Percentiles rank a stretch among this genome's conserved stretches.
These are phyloP conservation scores for Hofmannophila pseudospretella DNA, from an alignment of 2,888 invertebrate species.

Conservation along the genomic window DNA sequence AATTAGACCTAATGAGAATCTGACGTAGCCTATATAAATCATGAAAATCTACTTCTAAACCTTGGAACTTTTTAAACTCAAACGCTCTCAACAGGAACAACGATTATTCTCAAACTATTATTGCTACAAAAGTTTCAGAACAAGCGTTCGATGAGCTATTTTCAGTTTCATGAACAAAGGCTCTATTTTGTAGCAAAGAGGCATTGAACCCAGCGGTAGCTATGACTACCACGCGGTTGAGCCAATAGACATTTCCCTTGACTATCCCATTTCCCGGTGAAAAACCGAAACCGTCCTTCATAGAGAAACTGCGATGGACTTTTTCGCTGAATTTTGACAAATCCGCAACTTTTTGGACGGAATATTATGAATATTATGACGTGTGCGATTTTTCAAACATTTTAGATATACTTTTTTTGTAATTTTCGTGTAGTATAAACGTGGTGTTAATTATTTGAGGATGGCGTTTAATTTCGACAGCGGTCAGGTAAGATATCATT, in stretches of 20 bases:
- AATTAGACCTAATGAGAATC: too few species aligned
- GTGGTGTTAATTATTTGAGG: slow-evolving; percentile 18
- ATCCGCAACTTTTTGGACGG: slow-evolving; percentile 25
- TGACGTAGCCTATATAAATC: too few species aligned
- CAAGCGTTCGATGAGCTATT: neutral
- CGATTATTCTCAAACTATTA: too few species aligned
- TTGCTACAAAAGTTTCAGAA: too few species aligned
- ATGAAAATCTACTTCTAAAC: too few species aligned
- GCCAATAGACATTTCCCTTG: slow-evolving; percentile 54
- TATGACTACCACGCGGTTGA: slow-evolving; percentile 55
- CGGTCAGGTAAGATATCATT: slow-evolving; percentile 62
- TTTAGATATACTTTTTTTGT: slow-evolving; percentile 16
- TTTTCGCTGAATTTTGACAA: slow-evolving; percentile 19
- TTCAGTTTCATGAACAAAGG: neutral
- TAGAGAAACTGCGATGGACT: slow-evolving; percentile 19
- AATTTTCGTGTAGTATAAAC: slow-evolving; percentile 24
- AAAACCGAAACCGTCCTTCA: slow-evolving; percentile 21
- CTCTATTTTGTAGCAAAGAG: neutral
- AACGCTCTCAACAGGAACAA: too few species aligned
- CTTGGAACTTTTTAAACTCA: too few species aligned
- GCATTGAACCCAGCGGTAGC: slow-evolving; percentile 31
- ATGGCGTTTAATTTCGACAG: slow-evolving; percentile 71
- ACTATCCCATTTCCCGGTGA: slow-evolving; percentile 40
- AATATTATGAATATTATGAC: slow-evolving; percentile 28
- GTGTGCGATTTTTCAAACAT: slow-evolving; percentile 36